A percentile compares a stretch with the other conserved stretches of the same genome.
phyloP scores from a whole-genome alignment of 2,113 vertebrate species.

The Montifringilla adamsi region DNA sequence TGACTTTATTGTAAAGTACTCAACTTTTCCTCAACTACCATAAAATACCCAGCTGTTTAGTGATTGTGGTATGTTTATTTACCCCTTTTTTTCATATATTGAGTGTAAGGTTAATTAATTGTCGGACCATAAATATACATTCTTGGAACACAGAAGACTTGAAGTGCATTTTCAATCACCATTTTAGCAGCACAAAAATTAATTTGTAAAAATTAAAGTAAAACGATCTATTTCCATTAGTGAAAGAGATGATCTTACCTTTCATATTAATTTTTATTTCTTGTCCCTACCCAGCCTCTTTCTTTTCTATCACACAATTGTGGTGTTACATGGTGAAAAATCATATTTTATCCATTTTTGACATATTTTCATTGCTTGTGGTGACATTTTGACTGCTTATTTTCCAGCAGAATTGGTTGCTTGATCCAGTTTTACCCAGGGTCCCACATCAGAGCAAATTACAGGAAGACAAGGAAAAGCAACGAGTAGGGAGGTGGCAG shows the following conservation, averaged over 20 bases:
- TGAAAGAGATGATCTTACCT: background rate
- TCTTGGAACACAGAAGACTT: background rate
- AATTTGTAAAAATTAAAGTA: background rate
- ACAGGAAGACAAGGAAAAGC: background rate
- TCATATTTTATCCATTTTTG: background rate
- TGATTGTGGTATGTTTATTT: background rate
- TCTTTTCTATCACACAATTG: background rate
- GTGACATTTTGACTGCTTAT: background rate
- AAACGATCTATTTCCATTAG: background rate
- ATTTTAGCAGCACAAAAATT: background rate
- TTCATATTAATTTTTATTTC: background rate
- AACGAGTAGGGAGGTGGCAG: rapidly evolving
- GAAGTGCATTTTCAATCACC: background rate
- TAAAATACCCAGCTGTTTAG: background rate
- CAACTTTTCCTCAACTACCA: background rate
- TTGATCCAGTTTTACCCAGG: background rate
- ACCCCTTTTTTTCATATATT: background rate
- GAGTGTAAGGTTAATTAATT: background rate
- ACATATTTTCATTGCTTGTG: rapidly evolving
- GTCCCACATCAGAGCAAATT: rapidly evolving
- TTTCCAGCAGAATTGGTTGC: background rate
- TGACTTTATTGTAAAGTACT: background rate
- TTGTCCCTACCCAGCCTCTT: background rate
- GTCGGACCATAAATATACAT: background rate
- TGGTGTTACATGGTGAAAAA: rapidly evolving